phyloP scores from a whole-genome alignment of 2,113 vertebrate species.

The Murina feae region DNA sequence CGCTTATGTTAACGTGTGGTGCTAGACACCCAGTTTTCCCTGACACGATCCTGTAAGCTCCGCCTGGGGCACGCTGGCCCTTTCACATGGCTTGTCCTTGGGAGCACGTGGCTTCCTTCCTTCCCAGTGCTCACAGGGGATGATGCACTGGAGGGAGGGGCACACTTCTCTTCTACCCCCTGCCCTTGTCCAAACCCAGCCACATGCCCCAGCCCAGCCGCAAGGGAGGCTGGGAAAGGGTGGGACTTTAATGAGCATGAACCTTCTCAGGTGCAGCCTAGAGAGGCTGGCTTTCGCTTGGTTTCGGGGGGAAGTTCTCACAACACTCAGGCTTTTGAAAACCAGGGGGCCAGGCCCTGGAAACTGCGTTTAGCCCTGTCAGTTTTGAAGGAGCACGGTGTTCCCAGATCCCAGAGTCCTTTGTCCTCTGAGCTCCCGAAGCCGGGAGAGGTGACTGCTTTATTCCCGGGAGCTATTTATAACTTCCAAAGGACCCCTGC shows the following conservation, averaged over 20 bases:
- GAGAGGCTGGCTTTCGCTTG: not conserved
- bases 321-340: not conserved
- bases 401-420: conserved; percentile 48
- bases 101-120: not conserved
- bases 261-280: not conserved
- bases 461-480: conserved; percentile 70
- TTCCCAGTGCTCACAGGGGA: rapidly evolving
- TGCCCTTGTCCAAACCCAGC: not conserved
- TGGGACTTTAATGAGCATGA: not conserved
- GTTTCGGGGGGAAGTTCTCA: too few relatives aligned
- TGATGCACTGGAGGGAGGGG: not conserved
- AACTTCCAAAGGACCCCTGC: conserved; percentile 67
- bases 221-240: not conserved
- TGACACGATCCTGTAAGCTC: too few relatives aligned
- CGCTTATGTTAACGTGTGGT: rapidly evolving
- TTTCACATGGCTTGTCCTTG: rapidly evolving
- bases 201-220: not conserved
- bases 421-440: conserved; percentile 58
- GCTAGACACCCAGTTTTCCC: rapidly evolving
- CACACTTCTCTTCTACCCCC: not conserved
- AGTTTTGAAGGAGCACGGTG: not conserved
- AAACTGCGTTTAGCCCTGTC: conserved; percentile 41
- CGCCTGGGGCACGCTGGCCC: not conserved
- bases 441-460: conserved; percentile 70
- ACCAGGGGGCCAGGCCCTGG: conserved; percentile 41